These are phyloP conservation scores for Pterophyllum scalare DNA, from an alignment of 2,113 vertebrate species.

Conservation along the genomic window DNA sequence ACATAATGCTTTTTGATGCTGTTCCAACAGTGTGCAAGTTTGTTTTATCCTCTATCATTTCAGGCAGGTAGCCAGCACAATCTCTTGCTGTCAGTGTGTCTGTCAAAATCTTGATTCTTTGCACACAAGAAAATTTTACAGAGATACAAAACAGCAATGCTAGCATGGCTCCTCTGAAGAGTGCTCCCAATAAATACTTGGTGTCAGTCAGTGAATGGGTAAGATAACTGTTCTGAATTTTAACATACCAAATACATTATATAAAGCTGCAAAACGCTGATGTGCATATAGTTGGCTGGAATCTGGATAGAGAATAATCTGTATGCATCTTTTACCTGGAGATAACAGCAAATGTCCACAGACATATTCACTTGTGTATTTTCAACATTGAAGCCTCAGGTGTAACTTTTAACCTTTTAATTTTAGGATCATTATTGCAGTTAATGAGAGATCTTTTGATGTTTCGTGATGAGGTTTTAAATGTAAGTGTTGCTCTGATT, in stretches of 20 bases:
- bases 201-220: background rate
- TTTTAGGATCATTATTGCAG: background rate
- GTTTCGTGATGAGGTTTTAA: too few species aligned
- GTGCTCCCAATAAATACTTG: constrained; percentile 13
- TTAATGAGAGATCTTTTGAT: too few species aligned
- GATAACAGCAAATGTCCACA: background rate
- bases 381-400: background rate
- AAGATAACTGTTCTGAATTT: background rate
- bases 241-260: background rate
- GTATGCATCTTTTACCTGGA: background rate
- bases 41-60: background rate
- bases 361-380: background rate
- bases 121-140: background rate
- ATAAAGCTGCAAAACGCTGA: background rate
- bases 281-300: background rate
- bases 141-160: too few species aligned
- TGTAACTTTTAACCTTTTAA: background rate
- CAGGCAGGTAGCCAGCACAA: background rate
- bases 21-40: constrained; percentile 11
- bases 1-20: background rate
- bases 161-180: background rate
- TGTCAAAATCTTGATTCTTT: background rate
- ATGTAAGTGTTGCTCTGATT: background rate
- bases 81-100: constrained; percentile 20
- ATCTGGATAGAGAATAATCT: background rate